These are phyloP conservation scores for Stomatorhinus ivindoensis DNA, from an alignment of 2,113 vertebrate genomes.

Conservation along the genomic window DNA sequence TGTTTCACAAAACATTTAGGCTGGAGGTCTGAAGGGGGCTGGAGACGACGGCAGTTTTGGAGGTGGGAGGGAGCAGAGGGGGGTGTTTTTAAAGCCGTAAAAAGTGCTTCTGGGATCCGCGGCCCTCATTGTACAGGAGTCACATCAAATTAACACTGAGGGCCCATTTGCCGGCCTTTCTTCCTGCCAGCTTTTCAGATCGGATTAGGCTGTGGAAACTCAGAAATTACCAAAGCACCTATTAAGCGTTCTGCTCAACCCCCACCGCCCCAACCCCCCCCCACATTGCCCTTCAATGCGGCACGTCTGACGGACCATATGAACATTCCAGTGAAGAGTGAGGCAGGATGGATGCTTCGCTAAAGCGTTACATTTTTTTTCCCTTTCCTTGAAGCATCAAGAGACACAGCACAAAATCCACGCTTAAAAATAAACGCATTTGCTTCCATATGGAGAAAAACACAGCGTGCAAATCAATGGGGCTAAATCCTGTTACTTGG, in stretches of 20 bases:
- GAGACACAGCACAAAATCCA: background rate
- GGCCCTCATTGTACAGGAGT: constrained; percentile 96
- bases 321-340: constrained; percentile 23
- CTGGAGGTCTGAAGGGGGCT: constrained; percentile 65
- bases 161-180: constrained; percentile 90
- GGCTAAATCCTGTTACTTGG: background rate
- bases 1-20: constrained; percentile 74
- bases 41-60: constrained; percentile 62
- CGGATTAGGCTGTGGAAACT: constrained; percentile 99
- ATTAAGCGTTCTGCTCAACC: constrained; percentile 68
- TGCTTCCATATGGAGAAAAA: background rate
- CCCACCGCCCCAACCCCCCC: constrained; percentile 43
- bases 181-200: constrained; percentile 96
- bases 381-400: background rate
- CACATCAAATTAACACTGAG: constrained; percentile 99
- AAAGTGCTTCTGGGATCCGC: constrained; percentile 80
- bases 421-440: background rate
- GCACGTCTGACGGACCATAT: constrained; percentile 32
- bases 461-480: background rate
- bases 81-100: constrained; percentile 56
- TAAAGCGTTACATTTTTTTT: background rate
- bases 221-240: constrained; percentile 94
- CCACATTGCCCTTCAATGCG: constrained; percentile 38
- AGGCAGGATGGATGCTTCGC: constrained; percentile 23
- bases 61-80: constrained; percentile 32